Conservation (phyloP, 1,140 invertebrate species). For the Alviniconcha marisindica region DNA sequence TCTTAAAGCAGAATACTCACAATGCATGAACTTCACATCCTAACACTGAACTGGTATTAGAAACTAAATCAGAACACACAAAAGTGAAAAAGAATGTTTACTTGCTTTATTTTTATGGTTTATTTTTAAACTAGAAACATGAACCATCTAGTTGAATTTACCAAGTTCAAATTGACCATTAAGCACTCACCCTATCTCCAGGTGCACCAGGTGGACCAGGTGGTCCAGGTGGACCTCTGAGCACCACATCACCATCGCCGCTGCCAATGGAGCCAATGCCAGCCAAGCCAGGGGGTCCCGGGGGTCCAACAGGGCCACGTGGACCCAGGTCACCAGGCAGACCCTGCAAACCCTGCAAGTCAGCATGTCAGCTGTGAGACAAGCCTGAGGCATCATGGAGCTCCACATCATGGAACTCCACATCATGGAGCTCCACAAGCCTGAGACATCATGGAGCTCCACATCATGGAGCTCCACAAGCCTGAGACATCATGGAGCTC, state of each 20-base stretch:
- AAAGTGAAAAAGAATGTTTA: background rate
- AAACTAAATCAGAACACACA: constrained; percentile 3
- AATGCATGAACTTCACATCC: too few species aligned
- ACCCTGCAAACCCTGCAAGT: constrained; percentile 62
- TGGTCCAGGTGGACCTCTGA: constrained; percentile 50
- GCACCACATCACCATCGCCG: constrained; percentile 39
- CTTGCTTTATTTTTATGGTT: background rate
- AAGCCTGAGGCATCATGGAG: too few species aligned
- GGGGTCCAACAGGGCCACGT: constrained; percentile 46
- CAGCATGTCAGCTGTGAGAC: too few species aligned
- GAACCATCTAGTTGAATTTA: background rate
- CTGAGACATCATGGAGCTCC: too few species aligned
- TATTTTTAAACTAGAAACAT: background rate
- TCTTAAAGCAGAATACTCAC: too few species aligned
- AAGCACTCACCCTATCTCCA: constrained; percentile 41
- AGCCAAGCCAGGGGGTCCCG: constrained; percentile 44
- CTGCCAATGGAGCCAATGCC: constrained; percentile 2
- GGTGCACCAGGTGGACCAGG: constrained; percentile 53
- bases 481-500: too few species aligned
- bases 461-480: too few species aligned
- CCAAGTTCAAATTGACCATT: too few species aligned
- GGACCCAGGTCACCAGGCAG: constrained; percentile 51
- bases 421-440: too few species aligned
- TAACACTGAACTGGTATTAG: background rate
- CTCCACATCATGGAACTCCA: too few species aligned